Evolutionary conservation across 2,888 invertebrate species (phyloP).

Genomic region (Caenorhabditis drosophilae): DNA sequence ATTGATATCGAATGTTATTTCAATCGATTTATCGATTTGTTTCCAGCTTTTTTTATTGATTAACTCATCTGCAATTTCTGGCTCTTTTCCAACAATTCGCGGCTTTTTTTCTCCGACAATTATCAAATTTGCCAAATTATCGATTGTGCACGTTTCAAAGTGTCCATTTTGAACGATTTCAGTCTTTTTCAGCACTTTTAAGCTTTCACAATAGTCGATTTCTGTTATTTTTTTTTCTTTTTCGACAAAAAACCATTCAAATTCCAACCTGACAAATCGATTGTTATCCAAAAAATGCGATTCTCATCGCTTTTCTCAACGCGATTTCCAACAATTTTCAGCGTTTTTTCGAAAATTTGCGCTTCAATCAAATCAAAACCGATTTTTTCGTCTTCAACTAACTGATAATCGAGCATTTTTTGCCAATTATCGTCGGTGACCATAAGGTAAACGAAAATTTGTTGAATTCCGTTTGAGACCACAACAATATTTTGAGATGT

Average conservation of each 20-base stretch:
- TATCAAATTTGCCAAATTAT: constrained; percentile 1
- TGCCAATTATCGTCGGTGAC: background rate
- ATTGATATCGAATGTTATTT: too few relatives aligned
- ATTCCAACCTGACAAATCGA: constrained; percentile 3
- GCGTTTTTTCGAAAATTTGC: constrained; percentile 4
- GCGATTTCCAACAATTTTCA: constrained; percentile 11
- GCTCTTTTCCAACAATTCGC: too few relatives aligned
- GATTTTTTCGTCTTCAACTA: background rate
- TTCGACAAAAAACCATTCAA: background rate
- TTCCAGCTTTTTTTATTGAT: too few relatives aligned
- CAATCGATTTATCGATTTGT: too few relatives aligned
- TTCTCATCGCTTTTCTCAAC: constrained; percentile 7
- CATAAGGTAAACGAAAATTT: constrained; percentile 12
- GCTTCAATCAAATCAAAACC: constrained; percentile 21
- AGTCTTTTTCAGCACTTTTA: too few relatives aligned
- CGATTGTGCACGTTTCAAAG: background rate
- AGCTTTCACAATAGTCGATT: too few relatives aligned
- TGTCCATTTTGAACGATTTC: too few relatives aligned
- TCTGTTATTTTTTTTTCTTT: too few relatives aligned
- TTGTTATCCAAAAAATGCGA: constrained; percentile 8
- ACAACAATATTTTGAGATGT: constrained; percentile 7
- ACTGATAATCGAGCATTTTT: constrained; percentile 10
- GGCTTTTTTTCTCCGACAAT: too few relatives aligned
- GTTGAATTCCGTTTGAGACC: constrained; percentile 10
- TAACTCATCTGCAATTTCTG: too few relatives aligned